Evolutionary conservation across 2,113 vertebrate species (phyloP).

Genomic region (Corvus cornix): DNA sequence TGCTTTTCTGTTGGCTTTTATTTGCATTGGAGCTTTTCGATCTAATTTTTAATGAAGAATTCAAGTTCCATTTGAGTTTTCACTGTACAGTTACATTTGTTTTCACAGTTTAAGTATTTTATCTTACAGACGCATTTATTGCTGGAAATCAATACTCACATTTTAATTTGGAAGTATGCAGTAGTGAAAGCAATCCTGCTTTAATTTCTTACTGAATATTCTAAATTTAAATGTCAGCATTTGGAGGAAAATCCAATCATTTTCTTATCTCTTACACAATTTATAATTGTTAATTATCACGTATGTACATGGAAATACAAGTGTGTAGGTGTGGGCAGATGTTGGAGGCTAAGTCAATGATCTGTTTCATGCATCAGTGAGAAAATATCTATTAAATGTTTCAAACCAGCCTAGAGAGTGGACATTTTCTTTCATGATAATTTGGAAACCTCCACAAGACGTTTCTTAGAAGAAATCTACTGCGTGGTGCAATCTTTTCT

Average conservation of each 20-base stretch:
- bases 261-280: neutral
- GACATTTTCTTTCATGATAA: neutral
- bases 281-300: neutral
- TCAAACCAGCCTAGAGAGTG: neutral
- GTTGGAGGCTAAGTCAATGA: neutral
- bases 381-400: conserved; percentile 9
- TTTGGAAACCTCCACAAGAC: neutral
- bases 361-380: neutral
- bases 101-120: neutral
- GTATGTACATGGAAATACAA: neutral
- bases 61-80: neutral
- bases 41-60: neutral
- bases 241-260: fast-evolving
- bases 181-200: neutral
- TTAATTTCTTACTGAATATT: neutral
- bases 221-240: neutral
- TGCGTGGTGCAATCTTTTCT: neutral
- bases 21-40: neutral
- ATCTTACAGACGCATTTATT: neutral
- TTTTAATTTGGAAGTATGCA: neutral
- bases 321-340: neutral
- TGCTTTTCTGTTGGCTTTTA: neutral
- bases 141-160: neutral
- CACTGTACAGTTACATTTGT: neutral
- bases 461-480: conserved; percentile 31